Evolutionary conservation across 2,888 invertebrate species (phyloP).

Genomic region (Zaprionus obscuricornis): DNA sequence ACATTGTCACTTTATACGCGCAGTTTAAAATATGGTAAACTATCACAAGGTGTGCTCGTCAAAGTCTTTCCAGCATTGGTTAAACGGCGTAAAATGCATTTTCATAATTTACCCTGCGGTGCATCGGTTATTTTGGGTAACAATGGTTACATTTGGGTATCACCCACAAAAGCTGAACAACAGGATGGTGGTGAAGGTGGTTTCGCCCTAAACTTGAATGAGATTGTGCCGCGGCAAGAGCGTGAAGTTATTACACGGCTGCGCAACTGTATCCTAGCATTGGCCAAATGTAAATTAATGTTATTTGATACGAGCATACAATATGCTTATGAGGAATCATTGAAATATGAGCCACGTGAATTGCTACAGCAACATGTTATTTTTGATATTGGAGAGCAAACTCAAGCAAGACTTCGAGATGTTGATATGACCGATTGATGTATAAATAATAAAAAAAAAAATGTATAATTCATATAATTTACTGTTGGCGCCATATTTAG

Average conservation of each 20-base stretch:
- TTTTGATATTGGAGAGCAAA: constrained; percentile 91
- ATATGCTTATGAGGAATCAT: constrained; percentile 95
- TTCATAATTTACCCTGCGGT: constrained; percentile 96
- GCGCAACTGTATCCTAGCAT: constrained; percentile 93
- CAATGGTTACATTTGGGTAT: constrained; percentile 98
- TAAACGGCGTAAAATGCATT: constrained; percentile 96
- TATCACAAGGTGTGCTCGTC: constrained; percentile 94
- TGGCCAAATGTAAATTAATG: constrained; percentile 94
- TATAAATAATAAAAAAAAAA: constrained; percentile 9
- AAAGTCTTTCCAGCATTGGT: constrained; percentile 96
- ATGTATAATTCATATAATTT: background rate
- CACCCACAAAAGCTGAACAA: constrained; percentile 87
- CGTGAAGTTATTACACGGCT: constrained; percentile 94
- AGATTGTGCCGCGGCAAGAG: constrained; percentile 88
- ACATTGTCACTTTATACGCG: constrained; percentile 96
- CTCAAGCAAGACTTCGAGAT: constrained; percentile 88
- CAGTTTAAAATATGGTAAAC: constrained; percentile 98
- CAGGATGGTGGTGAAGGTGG: constrained; percentile 88
- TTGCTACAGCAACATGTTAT: constrained; percentile 93
- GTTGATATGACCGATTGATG: constrained; percentile 72
- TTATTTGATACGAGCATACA: constrained; percentile 96
- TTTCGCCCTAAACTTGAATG: constrained; percentile 90
- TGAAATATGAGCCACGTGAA: constrained; percentile 91
- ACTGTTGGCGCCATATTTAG: constrained; percentile 5
- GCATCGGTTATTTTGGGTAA: constrained; percentile 97